These are phyloP conservation scores for Acipenser ruthenus DNA, from an alignment of 2,797 vertebrate genomes.

Conservation along the genomic window DNA sequence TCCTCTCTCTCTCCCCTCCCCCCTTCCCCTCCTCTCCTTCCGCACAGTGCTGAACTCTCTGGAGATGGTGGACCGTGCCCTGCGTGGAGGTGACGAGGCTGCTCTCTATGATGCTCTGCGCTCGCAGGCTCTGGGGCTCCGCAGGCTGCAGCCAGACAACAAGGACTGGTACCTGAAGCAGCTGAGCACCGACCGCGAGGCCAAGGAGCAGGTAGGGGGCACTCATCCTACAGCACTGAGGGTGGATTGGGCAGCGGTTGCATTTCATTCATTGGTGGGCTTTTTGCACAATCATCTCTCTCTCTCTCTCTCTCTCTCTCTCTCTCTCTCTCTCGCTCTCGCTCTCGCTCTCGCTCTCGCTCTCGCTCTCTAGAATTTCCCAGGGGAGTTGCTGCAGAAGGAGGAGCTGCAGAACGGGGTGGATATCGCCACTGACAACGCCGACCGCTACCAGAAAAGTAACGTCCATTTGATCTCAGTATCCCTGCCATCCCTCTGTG, in stretches of 20 bases:
- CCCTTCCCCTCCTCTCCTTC: neutral
- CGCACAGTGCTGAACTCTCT: slow-evolving; percentile 56
- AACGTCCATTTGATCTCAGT: slow-evolving; percentile 12
- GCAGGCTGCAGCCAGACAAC: slow-evolving; percentile 73
- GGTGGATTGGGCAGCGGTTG: too few species aligned
- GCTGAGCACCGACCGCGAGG: slow-evolving; percentile 66
- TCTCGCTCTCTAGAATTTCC: slow-evolving; percentile 47
- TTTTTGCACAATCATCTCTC: too few species aligned
- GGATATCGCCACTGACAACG: slow-evolving; percentile 67
- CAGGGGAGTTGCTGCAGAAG: slow-evolving; percentile 67
- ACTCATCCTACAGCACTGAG: neutral
- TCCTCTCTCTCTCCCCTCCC: neutral
- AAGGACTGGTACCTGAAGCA: slow-evolving; percentile 91
- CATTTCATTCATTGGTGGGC: too few species aligned
- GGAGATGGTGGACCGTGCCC: slow-evolving; percentile 60
- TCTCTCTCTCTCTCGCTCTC: too few species aligned
- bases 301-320: too few species aligned
- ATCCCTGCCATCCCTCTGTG: neutral
- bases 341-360: neutral
- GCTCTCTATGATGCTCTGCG: slow-evolving; percentile 65
- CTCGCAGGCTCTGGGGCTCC: slow-evolving; percentile 64
- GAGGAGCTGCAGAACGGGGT: slow-evolving; percentile 87
- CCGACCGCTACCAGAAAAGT: slow-evolving; percentile 76
- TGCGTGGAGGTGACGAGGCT: slow-evolving; percentile 55
- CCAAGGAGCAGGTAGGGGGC: slow-evolving; percentile 70